Conservation (phyloP, 1,140 invertebrate genomes). For the Drosophila takahashii region DNA sequence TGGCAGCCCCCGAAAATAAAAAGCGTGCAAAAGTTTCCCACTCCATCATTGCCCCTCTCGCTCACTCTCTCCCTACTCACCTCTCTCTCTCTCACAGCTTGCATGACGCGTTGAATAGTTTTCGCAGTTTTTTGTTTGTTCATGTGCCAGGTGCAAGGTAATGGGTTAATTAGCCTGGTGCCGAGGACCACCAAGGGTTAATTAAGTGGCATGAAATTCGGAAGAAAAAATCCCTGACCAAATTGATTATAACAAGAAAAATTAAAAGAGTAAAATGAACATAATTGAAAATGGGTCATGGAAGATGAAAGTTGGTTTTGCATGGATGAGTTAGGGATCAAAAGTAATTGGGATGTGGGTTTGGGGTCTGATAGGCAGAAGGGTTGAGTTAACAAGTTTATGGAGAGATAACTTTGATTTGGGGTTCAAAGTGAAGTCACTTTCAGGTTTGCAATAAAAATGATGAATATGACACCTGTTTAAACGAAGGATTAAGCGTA, state of each 20-base stretch:
- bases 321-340: slow-evolving; percentile 8
- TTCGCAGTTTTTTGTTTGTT: slow-evolving; percentile 37
- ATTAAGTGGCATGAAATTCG: slow-evolving; percentile 71
- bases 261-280: slow-evolving; percentile 17
- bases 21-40: slow-evolving; percentile 55
- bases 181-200: slow-evolving; percentile 50
- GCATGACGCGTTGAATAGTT: slow-evolving; percentile 65
- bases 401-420: slow-evolving; percentile 16
- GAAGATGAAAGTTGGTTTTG: slow-evolving; percentile 6
- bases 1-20: slow-evolving; percentile 56
- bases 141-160: slow-evolving; percentile 57
- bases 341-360: slow-evolving; percentile 28
- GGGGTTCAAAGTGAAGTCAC: background rate
- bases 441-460: background rate
- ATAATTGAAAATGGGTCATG: slow-evolving; percentile 16
- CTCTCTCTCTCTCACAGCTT: slow-evolving; percentile 25
- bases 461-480: too few species aligned
- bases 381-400: slow-evolving; percentile 1
- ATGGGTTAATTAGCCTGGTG: slow-evolving; percentile 67
- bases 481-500: too few species aligned
- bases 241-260: slow-evolving; percentile 59
- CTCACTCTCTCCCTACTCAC: background rate
- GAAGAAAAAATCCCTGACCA: slow-evolving; percentile 29
- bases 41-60: slow-evolving; percentile 26
- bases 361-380: background rate